Conservation (phyloP, 2,797 vertebrate species). For the Gallinago stenura region DNA sequence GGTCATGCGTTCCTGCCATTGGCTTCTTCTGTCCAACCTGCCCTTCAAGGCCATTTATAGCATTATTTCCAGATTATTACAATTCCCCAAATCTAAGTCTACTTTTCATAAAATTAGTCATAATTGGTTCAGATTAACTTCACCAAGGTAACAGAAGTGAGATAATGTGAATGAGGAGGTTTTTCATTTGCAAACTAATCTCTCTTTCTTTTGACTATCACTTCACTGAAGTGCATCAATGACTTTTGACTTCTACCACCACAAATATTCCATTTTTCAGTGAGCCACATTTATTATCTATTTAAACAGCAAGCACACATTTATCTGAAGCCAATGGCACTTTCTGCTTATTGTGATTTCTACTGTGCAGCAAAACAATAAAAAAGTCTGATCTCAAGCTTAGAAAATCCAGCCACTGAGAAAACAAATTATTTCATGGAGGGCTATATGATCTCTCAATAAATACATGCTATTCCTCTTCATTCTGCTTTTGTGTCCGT, state of each 20-base stretch:
- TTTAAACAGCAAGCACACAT: background rate
- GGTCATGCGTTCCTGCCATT: background rate
- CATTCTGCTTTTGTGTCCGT: background rate
- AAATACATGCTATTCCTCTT: background rate
- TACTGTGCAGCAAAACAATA: background rate
- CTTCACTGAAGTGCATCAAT: background rate
- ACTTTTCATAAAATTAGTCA: background rate
- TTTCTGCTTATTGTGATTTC: background rate
- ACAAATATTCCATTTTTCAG: slow-evolving; percentile 17
- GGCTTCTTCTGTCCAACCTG: background rate
- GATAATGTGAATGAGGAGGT: background rate
- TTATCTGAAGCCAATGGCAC: background rate
- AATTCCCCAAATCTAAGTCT: background rate
- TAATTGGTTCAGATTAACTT: background rate
- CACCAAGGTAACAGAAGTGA: background rate
- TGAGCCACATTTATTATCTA: background rate
- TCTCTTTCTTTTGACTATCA: background rate
- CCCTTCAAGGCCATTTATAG: background rate
- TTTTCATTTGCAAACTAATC: background rate
- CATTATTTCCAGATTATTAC: background rate
- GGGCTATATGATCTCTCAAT: background rate
- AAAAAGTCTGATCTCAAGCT: background rate
- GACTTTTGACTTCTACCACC: background rate
- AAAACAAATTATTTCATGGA: background rate
- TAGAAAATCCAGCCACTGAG: background rate